Percentiles rank a stretch among this genome's conserved stretches.
Evolutionary conservation across 2,888 invertebrate genomes (phyloP).

Genomic region (Hipparchia sbordonii): DNA sequence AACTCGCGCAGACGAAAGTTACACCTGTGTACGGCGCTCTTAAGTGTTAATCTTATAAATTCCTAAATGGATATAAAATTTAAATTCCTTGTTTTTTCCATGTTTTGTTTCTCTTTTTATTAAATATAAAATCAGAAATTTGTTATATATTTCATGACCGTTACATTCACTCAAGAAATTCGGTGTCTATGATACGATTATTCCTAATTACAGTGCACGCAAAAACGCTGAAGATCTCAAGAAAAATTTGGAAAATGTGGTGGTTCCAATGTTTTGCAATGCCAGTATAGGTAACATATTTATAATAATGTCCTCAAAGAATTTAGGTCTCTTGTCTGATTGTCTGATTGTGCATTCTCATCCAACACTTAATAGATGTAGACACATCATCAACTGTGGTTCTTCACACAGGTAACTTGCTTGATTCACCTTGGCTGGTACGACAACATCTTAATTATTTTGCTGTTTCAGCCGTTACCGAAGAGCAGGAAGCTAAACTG

Average conservation of each 20-base stretch:
- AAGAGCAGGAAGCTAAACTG: conserved; percentile 95
- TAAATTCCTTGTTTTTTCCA: neutral
- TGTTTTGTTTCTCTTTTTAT: conserved; percentile 10
- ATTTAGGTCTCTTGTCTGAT: conserved; percentile 75
- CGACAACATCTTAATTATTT: conserved; percentile 71
- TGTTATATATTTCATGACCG: conserved; percentile 45
- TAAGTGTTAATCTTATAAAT: neutral
- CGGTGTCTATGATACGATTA: conserved; percentile 81
- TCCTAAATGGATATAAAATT: neutral
- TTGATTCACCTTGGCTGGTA: conserved; percentile 61
- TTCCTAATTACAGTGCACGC: conserved; percentile 91
- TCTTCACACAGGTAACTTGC: conserved; percentile 78
- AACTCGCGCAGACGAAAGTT: neutral
- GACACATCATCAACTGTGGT: conserved; percentile 71
- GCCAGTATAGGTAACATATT: conserved; percentile 89
- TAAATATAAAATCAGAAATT: conserved; percentile 24
- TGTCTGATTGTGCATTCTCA: conserved; percentile 74
- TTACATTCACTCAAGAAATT: conserved; percentile 59
- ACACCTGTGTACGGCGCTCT: neutral
- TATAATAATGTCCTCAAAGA: conserved; percentile 79
- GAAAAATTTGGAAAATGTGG: conserved; percentile 96
- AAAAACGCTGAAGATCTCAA: conserved; percentile 97
- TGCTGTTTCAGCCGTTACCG: conserved; percentile 87
- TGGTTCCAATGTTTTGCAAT: conserved; percentile 99
- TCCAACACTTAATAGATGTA: conserved; percentile 68